Evolutionary conservation across 1,140 invertebrate genomes (phyloP), one percentile per base, ranked within the genome.

Genomic region (Zaprionus nigranus): DNA sequence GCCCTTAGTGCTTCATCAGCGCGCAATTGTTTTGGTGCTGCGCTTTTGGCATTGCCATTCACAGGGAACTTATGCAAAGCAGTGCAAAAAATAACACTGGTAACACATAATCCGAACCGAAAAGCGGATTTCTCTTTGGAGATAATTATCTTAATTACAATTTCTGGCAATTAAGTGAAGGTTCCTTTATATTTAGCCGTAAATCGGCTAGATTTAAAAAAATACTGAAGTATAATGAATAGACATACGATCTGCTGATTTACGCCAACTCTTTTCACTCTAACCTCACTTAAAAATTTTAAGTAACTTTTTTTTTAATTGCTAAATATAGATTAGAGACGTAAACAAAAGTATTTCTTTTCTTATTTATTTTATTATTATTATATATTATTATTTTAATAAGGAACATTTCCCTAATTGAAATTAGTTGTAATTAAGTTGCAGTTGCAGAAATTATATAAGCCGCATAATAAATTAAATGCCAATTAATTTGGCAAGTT

Each of bases 131-230:
- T 87, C 81, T 81, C 75, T 57, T 62, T 78, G 77, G 84, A 79
- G 84, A 88, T 88, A 88, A 88, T 88, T 90, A 88, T 85, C 85
- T 90, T 88, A 88, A 88, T 88, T 90, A 78, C 85, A 84, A 90
- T 88, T 88, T 79, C 78, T 88, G 75, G 75, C 71, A 88, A 88
- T 88, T 84, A 79, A 81, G 81, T 0, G 0, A 3, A 34, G 30
- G 30, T 34, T 34, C n/a, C n/a, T n/a, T n/a, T n/a, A n/a, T 30
- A 30, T 30, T 30, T 34, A 3, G 9, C 30, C 30, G 30, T 11
- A 34, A 34, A 34, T 34, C 30, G 30, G 30, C 30, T 34, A 34
- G 30, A 34, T 11, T 34, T 11, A 11, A 11, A 11, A 30, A 11
- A 30, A n/a, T n/a, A n/a, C n/a, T n/a, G n/a, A n/a, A n/a, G n/a